Conservation (phyloP, 2,113 vertebrate species). For the Hydrolagus affinis region DNA sequence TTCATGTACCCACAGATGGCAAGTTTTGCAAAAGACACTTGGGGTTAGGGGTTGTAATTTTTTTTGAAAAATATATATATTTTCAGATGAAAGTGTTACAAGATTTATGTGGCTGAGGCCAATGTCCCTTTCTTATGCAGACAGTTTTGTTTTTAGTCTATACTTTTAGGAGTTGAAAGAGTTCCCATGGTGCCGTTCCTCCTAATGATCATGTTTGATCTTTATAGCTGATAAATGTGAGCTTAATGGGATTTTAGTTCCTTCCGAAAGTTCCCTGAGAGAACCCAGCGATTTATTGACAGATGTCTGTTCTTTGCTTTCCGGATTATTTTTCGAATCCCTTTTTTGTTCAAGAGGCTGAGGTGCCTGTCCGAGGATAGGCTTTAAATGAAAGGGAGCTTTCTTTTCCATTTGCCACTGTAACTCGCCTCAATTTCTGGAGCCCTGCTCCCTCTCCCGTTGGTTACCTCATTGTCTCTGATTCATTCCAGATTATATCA, state of each 20-base stretch:
- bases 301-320: slow-evolving; percentile 72
- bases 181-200: slow-evolving; percentile 62
- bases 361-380: slow-evolving; percentile 76
- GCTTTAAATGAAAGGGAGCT: slow-evolving; percentile 60
- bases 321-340: slow-evolving; percentile 79
- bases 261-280: slow-evolving; percentile 70
- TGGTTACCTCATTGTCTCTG: slow-evolving; percentile 57
- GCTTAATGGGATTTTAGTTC: slow-evolving; percentile 73
- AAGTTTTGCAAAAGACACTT: slow-evolving; percentile 59
- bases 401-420: slow-evolving; percentile 49
- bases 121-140: neutral
- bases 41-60: neutral
- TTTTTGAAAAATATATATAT: neutral
- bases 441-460: slow-evolving; percentile 54
- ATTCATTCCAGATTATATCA: slow-evolving; percentile 60
- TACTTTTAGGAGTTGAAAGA: neutral
- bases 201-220: slow-evolving; percentile 82
- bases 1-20: slow-evolving; percentile 91
- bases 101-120: neutral
- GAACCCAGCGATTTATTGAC: slow-evolving; percentile 66
- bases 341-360: slow-evolving; percentile 65
- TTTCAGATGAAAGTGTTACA: slow-evolving; percentile 3
- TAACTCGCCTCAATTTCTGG: slow-evolving; percentile 50
- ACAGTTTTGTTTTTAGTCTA: neutral
- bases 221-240: slow-evolving; percentile 76